A percentile compares a stretch with the other conserved stretches of the same genome.
Conservation (phyloP, 2,113 vertebrate genomes). For the Pluvialis apricaria region DNA sequence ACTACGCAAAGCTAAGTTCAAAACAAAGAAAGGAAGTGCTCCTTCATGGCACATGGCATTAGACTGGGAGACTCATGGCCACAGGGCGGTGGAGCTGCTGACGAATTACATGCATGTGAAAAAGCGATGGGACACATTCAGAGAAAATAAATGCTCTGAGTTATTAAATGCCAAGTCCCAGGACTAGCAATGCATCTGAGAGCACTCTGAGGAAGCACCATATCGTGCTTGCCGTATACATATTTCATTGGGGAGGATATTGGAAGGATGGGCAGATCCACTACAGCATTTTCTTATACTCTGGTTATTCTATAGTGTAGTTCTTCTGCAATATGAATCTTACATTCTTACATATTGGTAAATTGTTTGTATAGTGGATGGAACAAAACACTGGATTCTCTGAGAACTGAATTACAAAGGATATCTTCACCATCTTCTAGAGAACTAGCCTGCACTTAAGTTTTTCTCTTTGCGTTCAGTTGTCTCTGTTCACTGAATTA, state of each 20-base stretch:
- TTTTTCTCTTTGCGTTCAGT: background rate
- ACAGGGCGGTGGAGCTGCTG: background rate
- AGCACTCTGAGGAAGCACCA: background rate
- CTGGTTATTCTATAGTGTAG: background rate
- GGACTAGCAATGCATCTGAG: background rate
- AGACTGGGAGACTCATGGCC: background rate
- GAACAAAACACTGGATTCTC: background rate
- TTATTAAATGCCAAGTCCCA: background rate
- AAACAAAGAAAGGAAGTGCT: background rate
- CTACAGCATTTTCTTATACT: background rate
- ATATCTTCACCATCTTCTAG: background rate
- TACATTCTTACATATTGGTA: background rate
- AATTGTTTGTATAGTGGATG: background rate
- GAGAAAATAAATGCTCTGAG: background rate
- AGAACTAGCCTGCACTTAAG: background rate
- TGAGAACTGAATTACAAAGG: background rate
- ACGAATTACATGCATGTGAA: fast-evolving
- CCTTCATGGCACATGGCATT: background rate
- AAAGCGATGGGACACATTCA: background rate
- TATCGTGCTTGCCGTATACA: fast-evolving
- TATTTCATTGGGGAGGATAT: background rate
- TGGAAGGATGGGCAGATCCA: background rate
- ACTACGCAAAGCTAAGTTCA: background rate
- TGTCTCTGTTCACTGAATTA: background rate
- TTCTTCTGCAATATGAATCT: background rate